Evolutionary conservation across 2,797 vertebrate genomes (phyloP).

Genomic region (Salarias fasciatus): DNA sequence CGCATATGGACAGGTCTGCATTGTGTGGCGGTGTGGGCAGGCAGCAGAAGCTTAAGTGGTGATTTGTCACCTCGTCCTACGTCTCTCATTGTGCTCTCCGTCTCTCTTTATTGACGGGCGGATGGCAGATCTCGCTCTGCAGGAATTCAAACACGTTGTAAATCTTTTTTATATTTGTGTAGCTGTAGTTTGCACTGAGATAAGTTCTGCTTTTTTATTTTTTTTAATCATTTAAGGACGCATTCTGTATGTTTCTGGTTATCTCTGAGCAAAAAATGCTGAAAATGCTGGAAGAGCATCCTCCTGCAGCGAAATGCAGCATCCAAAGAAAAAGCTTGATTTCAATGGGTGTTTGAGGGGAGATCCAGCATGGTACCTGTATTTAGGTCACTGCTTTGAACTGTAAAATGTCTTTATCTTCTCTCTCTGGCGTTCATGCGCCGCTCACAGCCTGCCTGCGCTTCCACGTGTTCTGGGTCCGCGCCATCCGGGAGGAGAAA

Average conservation of each 20-base stretch:
- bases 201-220: background rate
- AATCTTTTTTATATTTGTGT: slow-evolving; percentile 3
- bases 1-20: slow-evolving; percentile 53
- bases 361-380: slow-evolving; percentile 56
- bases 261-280: slow-evolving; percentile 17
- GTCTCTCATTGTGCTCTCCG: slow-evolving; percentile 52
- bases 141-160: slow-evolving; percentile 38
- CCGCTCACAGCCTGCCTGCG: slow-evolving; percentile 36
- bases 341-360: slow-evolving; percentile 32
- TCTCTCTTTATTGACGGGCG: slow-evolving; percentile 49
- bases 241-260: background rate
- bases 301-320: slow-evolving; percentile 11
- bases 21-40: slow-evolving; percentile 68
- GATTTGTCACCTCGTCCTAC: slow-evolving; percentile 74
- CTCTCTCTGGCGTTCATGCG: slow-evolving; percentile 1
- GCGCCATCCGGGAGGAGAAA: slow-evolving; percentile 30
- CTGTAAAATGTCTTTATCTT: slow-evolving; percentile 45
- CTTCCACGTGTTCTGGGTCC: slow-evolving; percentile 46
- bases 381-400: slow-evolving; percentile 75
- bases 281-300: slow-evolving; percentile 4
- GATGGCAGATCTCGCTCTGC: slow-evolving; percentile 47
- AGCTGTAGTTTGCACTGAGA: slow-evolving; percentile 14
- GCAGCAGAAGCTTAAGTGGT: slow-evolving; percentile 68
- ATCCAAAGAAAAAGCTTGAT: slow-evolving; percentile 28
- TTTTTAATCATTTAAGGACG: background rate